phyloP scores from a whole-genome alignment of 2,113 vertebrate species.

The Boleophthalmus pectinirostris region DNA sequence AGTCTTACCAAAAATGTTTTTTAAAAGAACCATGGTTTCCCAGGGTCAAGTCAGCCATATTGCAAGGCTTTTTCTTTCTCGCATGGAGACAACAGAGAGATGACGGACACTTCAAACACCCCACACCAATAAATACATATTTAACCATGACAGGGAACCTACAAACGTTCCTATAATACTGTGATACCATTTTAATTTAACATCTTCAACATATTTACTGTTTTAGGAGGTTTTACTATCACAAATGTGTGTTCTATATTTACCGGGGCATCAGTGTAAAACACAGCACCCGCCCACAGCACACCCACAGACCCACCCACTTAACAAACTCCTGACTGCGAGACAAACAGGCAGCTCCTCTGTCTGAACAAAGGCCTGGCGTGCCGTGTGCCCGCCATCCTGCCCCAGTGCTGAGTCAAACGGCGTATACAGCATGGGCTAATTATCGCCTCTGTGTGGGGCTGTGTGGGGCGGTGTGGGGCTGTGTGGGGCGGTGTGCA shows the following conservation, averaged over 20 bases:
- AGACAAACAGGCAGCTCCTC: conserved; percentile 57
- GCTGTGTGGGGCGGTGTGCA: conserved; percentile 41
- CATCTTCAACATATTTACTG: not conserved
- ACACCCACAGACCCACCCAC: conserved; percentile 17
- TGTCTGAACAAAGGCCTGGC: conserved; percentile 42
- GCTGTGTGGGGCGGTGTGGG: conserved; percentile 38
- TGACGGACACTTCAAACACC: no score
- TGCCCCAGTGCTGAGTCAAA: conserved; percentile 46
- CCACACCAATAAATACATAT: no score
- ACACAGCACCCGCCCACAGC: conserved; percentile 29
- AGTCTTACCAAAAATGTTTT: no score
- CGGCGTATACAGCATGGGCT: conserved; percentile 49
- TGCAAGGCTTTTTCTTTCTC: no score
- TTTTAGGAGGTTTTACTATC: not conserved
- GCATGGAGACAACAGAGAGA: no score
- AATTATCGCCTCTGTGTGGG: conserved; percentile 70
- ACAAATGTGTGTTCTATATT: not conserved
- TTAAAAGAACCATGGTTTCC: no score
- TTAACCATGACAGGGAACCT: no score
- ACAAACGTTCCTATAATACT: not conserved
- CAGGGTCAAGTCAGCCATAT: no score
- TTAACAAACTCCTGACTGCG: conserved; percentile 50
- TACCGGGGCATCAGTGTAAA: not conserved
- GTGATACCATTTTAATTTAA: not conserved
- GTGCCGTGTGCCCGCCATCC: conserved; percentile 28